Evolutionary conservation across 2,797 vertebrate genomes (phyloP).

Genomic region (Anolis apletophallus): DNA sequence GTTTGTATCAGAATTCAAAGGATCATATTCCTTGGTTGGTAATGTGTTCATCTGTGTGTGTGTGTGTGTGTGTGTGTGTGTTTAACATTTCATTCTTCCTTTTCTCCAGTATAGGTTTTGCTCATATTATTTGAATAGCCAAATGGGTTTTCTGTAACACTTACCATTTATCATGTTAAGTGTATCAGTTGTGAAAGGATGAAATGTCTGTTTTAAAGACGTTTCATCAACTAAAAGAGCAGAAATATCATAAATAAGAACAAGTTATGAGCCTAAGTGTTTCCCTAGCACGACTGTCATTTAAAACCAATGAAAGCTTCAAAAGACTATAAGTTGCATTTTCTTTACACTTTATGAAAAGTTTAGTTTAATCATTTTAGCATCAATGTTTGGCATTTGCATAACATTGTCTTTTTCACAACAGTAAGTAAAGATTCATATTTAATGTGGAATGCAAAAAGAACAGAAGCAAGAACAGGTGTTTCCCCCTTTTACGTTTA

Average conservation of each 20-base stretch:
- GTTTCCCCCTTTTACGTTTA: neutral
- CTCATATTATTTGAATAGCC: neutral
- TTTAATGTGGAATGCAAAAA: neutral
- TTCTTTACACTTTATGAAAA: neutral
- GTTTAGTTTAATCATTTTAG: slow-evolving; percentile 31
- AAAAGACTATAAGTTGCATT: neutral
- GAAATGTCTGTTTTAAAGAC: slow-evolving; percentile 2
- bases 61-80: no score
- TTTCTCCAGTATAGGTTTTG: neutral
- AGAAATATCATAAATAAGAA: slow-evolving; percentile 7
- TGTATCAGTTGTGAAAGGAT: neutral
- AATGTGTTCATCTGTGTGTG: neutral
- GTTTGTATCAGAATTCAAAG: neutral
- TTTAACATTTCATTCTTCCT: neutral
- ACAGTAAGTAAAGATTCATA: neutral
- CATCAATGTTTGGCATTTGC: slow-evolving; percentile 34
- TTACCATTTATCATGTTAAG: slow-evolving; percentile 18
- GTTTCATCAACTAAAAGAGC: slow-evolving; percentile 16
- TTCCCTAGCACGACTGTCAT: neutral
- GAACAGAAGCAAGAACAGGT: neutral
- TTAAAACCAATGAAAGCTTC: slow-evolving; percentile 1
- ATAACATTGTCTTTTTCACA: neutral
- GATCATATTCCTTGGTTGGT: neutral
- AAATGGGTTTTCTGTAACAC: neutral
- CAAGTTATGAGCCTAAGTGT: slow-evolving; percentile 1